phyloP scores from a whole-genome alignment of 2,888 invertebrate species.

The Sarcophaga subvicina region DNA sequence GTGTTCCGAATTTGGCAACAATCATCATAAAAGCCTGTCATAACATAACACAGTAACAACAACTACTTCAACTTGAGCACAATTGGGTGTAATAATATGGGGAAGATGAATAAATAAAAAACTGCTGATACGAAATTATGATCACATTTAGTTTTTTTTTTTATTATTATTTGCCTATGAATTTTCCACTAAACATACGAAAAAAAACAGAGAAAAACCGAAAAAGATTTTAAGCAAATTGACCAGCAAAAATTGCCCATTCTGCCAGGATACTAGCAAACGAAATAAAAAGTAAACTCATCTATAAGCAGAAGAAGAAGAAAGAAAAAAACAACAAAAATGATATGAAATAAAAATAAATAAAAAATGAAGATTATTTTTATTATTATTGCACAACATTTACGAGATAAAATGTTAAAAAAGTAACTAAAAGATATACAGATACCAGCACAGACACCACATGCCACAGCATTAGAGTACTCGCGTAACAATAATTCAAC shows the following conservation, averaged over 20 bases:
- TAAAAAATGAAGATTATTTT: slow-evolving; percentile 64
- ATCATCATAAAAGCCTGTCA: slow-evolving; percentile 11
- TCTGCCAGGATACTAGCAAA: neutral
- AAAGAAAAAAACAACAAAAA: slow-evolving; percentile 34
- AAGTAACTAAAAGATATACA: slow-evolving; percentile 29
- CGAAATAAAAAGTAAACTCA: slow-evolving; percentile 39
- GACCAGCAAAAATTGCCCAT: slow-evolving; percentile 36
- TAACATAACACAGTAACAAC: neutral
- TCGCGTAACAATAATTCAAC: neutral
- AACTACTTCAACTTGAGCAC: neutral
- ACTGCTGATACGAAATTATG: slow-evolving; percentile 63
- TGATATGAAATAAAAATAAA: slow-evolving; percentile 36
- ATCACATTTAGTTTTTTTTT: slow-evolving; percentile 47
- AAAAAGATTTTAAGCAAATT: slow-evolving; percentile 62
- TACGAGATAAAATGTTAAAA: slow-evolving; percentile 60
- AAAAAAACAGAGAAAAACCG: slow-evolving; percentile 2
- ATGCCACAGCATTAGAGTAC: neutral
- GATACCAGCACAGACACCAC: neutral
- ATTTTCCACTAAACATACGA: slow-evolving; percentile 33
- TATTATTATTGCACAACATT: slow-evolving; percentile 65
- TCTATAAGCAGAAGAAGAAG: slow-evolving; percentile 16
- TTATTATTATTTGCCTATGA: slow-evolving; percentile 52
- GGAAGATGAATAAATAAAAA: slow-evolving; percentile 44
- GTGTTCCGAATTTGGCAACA: neutral
- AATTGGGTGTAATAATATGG: neutral